Evolutionary conservation across 2,888 invertebrate species (phyloP), one percentile per base, ranked within the genome.

Genomic region (Dryobota labecula): DNA sequence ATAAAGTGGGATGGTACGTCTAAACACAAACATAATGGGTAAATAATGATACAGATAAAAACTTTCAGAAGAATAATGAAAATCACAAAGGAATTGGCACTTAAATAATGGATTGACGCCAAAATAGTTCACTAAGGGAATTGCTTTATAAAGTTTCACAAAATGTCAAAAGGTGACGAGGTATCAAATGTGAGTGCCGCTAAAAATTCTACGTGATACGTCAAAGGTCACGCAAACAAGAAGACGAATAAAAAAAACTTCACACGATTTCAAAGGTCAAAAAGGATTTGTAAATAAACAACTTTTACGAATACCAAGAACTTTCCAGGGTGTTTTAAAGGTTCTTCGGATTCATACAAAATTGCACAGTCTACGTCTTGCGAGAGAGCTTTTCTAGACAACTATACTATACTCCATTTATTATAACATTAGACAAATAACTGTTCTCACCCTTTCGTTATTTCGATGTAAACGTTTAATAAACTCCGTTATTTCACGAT

Each of bases 161-260:
- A 61, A 61, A 74, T 73, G 54, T 54, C 60, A 43, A 78, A 73
- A 36, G 45, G 33, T 60, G 53, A 47, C 41, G n/a, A 53, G 20
- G 9, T 72, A 72, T 60, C 53, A 74, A 30, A 78, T 71, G 20
- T 30, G 38, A 58, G 53, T 41, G 47, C 33, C 27, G n/a, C 41
- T 47, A 54, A 74, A 60, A 72, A 74, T 49, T 78, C 73, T 54
- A 79, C 41, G 73, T 58, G 73, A 79, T 33, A 15, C n/a, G 41
- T 49, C 41, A 78, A 54, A 58, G 41, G 43, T 60, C 33, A 72
- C 7, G 15, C n/a, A 41, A 49, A 49, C 41, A 47, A 27, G 30
- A 58, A 47, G n/a, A 38, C 8, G 47, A 43, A n/a, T n/a, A 49
- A 13, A 36, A 33, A 57, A 49, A 51, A n/a, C 71, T 78, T 51